Percentiles rank a stretch among this genome's conserved stretches.
Conservation (phyloP, 2,113 vertebrate species). For the Crotophaga sulcirostris region DNA sequence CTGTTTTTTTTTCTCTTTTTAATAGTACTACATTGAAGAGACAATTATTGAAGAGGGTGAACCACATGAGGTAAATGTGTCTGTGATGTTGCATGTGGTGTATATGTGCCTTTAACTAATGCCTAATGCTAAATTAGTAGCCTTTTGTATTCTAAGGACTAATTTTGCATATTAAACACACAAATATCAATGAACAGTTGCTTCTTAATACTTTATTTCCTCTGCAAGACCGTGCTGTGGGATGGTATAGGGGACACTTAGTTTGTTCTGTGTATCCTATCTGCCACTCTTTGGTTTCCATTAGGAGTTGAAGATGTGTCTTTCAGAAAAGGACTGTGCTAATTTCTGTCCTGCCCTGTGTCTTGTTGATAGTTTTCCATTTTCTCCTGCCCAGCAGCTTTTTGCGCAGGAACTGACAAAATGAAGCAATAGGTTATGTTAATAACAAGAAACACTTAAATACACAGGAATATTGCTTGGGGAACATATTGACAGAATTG, state of each 20-base stretch:
- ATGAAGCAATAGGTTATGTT: background rate
- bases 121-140: background rate
- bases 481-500: background rate
- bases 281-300: background rate
- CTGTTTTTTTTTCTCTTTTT: constrained; percentile 68
- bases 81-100: background rate
- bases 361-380: background rate
- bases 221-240: background rate
- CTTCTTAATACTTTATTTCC: background rate
- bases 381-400: background rate
- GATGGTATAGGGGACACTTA: background rate
- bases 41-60: constrained; percentile 77
- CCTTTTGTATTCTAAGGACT: constrained; percentile 7
- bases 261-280: background rate
- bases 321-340: background rate
- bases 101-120: background rate
- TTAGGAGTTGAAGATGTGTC: background rate
- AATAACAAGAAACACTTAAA: background rate
- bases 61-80: constrained; percentile 82
- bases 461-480: background rate
- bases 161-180: background rate
- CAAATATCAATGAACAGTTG: background rate
- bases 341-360: background rate
- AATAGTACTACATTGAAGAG: constrained; percentile 87
- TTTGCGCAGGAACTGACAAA: background rate